A percentile compares a stretch with the other conserved stretches of the same genome.
Evolutionary conservation across 2,113 vertebrate genomes (phyloP).

Genomic region (Nettapus auritus): DNA sequence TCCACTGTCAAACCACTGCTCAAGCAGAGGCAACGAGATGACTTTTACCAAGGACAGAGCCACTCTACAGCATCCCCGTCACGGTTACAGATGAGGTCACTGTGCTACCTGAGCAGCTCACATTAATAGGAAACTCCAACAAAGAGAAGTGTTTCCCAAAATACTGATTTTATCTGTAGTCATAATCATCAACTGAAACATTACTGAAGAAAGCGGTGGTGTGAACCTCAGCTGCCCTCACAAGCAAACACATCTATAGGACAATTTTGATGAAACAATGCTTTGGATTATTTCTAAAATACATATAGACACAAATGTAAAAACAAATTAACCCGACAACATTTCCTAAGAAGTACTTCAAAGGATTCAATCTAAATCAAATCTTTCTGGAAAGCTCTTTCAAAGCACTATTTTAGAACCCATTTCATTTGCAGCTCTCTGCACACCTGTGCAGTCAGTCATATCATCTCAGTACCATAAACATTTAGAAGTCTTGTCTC

Average conservation of each 20-base stretch:
- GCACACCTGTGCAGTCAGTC: not conserved
- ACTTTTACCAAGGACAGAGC: not conserved
- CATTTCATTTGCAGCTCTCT: not conserved
- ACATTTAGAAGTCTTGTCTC: not conserved
- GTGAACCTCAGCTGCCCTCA: not conserved
- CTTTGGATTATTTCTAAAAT: not conserved
- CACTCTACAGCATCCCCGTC: not conserved
- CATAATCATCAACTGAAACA: too few species aligned
- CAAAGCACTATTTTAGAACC: not conserved
- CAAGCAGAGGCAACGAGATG: not conserved
- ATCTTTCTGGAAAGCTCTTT: not conserved
- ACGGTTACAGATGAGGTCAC: too few species aligned
- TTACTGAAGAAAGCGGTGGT: too few species aligned
- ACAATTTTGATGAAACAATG: not conserved
- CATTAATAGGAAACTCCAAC: too few species aligned
- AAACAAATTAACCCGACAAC: not conserved
- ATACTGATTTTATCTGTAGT: too few species aligned
- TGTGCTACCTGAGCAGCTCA: too few species aligned
- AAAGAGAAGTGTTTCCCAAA: too few species aligned
- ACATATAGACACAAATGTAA: not conserved
- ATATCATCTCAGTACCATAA: not conserved
- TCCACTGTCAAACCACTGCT: too few species aligned
- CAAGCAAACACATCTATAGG: not conserved
- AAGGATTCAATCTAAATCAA: slow-evolving; percentile 3
- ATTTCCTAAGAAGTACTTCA: not conserved